A percentile compares a stretch with the other conserved stretches of the same genome.
Evolutionary conservation across 2,888 invertebrate species (phyloP).

Genomic region (Xestoiulus laeticollis): DNA sequence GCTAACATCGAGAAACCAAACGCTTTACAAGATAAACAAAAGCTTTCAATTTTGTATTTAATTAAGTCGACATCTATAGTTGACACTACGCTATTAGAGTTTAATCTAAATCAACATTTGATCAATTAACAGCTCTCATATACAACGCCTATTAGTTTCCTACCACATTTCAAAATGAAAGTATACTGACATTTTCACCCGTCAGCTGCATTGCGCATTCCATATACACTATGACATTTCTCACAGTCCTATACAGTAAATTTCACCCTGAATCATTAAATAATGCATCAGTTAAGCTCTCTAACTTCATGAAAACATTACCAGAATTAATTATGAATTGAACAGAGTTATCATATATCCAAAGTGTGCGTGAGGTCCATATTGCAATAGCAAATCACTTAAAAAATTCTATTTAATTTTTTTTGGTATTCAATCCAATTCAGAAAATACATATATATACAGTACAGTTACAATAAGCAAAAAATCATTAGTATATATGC

Average conservation of each 20-base stretch:
- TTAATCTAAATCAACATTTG: conserved; percentile 18
- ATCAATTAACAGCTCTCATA: neutral
- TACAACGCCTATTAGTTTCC: neutral
- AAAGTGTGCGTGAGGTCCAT: neutral
- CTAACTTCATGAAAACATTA: neutral
- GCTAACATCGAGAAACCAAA: neutral
- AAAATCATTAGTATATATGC: too few species aligned
- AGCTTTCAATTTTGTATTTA: neutral
- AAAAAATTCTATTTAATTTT: too few species aligned
- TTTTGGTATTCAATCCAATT: too few species aligned
- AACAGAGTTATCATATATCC: neutral
- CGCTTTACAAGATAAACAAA: neutral
- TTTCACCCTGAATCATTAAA: neutral
- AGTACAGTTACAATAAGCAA: too few species aligned
- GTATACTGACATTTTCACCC: neutral
- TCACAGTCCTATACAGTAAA: neutral
- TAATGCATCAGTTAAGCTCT: neutral
- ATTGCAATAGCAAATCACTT: too few species aligned
- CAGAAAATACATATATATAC: too few species aligned
- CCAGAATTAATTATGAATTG: neutral
- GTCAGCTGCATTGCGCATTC: conserved; percentile 5
- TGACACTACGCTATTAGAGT: neutral
- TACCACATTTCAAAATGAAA: neutral
- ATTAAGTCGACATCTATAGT: neutral
- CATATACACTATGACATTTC: neutral